A percentile compares a stretch with the other conserved stretches of the same genome.
Conservation (phyloP, 2,113 vertebrate species). For the Calcarius ornatus region DNA sequence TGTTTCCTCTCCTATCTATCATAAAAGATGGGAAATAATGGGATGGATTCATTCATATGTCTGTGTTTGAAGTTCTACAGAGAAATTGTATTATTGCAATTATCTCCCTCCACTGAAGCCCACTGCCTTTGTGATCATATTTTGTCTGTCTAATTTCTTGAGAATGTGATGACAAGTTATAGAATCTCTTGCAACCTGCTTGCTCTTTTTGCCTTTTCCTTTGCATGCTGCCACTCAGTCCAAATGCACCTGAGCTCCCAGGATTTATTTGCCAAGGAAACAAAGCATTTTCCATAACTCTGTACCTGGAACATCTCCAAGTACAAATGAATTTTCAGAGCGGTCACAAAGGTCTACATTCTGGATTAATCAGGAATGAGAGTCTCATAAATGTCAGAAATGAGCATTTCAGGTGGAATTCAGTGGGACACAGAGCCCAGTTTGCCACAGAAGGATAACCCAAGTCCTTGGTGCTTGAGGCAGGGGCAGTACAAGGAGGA, state of each 20-base stretch:
- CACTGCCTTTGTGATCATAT: neutral
- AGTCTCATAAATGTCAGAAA: neutral
- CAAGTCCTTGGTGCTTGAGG: fast-evolving
- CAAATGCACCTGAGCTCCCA: neutral
- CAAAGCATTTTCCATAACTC: neutral
- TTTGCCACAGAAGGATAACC: neutral
- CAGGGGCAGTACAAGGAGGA: neutral
- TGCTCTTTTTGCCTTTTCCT: neutral
- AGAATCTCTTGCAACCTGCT: neutral
- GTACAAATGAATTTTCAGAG: neutral
- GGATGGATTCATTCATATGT: neutral
- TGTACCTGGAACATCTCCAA: neutral
- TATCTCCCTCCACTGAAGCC: neutral
- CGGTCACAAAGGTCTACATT: neutral
- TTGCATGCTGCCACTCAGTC: fast-evolving
- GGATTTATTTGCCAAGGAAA: neutral
- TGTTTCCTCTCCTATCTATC: neutral
- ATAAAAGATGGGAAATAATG: neutral
- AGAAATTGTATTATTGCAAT: neutral
- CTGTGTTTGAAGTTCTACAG: neutral
- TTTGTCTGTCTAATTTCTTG: neutral
- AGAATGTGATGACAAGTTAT: neutral
- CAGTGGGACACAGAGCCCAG: neutral
- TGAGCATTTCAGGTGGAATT: neutral
- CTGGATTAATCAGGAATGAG: neutral